Base-by-base conservation (phyloP, 2,888 invertebrate species). In the Cephus runcator region DNA sequence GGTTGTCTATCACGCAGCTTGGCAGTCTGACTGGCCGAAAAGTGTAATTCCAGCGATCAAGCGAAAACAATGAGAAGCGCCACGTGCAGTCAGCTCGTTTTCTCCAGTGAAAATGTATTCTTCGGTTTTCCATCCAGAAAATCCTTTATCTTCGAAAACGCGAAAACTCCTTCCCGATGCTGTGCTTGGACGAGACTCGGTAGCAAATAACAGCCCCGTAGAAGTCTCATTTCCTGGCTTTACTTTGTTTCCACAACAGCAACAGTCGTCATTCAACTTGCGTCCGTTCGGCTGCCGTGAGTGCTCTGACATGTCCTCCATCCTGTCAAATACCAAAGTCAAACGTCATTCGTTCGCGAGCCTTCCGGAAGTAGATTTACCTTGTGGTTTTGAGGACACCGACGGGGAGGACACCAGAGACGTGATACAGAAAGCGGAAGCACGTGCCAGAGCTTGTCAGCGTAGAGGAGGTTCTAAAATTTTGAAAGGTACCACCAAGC, bases 341-440 rank as follows among this genome's bases (percentile, higher is more conserved):
- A 56, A 23, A 23, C 23, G 56, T 23, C 56, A 23, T 23, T 9
- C 56, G 9, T 23, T 56, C 2, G 56, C 23, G 23, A 23, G 56
- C 23, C 23, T 79, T 12, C 31, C 79, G 1, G 75, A 79, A 31
- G 69, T 75, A 12, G 30, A 56, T 68, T 69, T 80, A 56, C 34
- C 31, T 31, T 71, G 73, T 31, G 76, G 80, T 12, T 35, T 73
- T 11, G 75, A 76, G 30, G 75, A 76, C 34, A 36, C 74, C 40
- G 75, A 74, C 6, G 83, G 23, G 56, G 56, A 56, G 23, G 85
- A 85, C n/a, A 82, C 84, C 33, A 82, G 82, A 30, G 79, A 79
- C 74, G 77, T 80, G n/a, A 77, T 87, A 12, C 83, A 82, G 34
- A 81, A 79, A 36, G 88, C 84, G 12, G 88, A 88, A 69, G 81